These are phyloP conservation scores for Erethizon dorsatum DNA, from an alignment of 2,797 vertebrate species.

Conservation along the genomic window DNA sequence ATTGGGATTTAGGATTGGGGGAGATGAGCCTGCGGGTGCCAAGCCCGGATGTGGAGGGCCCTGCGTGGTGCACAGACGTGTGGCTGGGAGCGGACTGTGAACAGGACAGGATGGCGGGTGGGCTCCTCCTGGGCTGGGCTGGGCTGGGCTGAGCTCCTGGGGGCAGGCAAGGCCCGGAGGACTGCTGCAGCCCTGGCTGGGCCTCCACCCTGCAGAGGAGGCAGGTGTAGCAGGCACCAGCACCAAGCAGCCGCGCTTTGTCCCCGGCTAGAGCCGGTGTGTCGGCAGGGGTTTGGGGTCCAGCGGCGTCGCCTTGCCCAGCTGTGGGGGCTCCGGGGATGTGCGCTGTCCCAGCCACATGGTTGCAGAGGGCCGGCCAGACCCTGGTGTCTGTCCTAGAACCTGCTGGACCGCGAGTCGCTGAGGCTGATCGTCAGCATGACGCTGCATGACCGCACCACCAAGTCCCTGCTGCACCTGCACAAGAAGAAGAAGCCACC, in stretches of 20 bases:
- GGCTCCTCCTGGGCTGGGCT: background rate
- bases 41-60: background rate
- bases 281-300: background rate
- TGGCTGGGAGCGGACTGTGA: no score
- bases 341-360: background rate
- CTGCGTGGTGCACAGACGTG: background rate
- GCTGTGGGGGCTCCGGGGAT: no score
- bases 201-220: background rate
- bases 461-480: constrained; percentile 97
- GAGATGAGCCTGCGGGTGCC: no score
- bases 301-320: background rate
- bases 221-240: background rate
- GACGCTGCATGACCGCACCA: constrained; percentile 97
- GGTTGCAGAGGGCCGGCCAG: background rate
- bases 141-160: background rate
- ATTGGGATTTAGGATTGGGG: background rate
- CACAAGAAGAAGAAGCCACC: constrained; percentile 99
- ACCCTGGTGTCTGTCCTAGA: constrained; percentile 89
- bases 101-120: background rate
- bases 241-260: background rate
- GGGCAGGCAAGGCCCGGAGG: background rate
- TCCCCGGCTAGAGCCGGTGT: background rate
- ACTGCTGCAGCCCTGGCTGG: no score
- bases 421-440: constrained; percentile 97
- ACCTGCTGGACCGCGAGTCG: constrained; percentile 96